A percentile compares a stretch with the other conserved stretches of the same genome.
These are phyloP conservation scores for Xestia sexstrigata DNA, from an alignment of 2,888 invertebrate genomes.

Conservation along the genomic window DNA sequence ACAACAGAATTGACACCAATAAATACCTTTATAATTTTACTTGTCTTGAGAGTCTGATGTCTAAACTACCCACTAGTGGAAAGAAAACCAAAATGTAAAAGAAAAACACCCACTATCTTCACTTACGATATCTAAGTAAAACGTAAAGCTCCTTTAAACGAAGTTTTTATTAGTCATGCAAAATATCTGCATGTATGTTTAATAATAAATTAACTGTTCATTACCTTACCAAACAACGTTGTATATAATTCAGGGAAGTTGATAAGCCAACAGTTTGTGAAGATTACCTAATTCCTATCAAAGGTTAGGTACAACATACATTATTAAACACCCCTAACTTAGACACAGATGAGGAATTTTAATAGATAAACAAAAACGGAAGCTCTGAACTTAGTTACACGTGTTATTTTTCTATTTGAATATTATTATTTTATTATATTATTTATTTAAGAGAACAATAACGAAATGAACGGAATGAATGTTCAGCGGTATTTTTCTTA, in stretches of 20 bases:
- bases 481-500: not conserved
- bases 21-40: not conserved
- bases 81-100: not conserved
- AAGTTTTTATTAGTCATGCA: not conserved
- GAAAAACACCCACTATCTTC: not conserved
- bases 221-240: constrained; percentile 4
- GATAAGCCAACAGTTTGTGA: constrained; percentile 35
- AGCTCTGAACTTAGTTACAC: not conserved
- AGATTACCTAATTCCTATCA: constrained; percentile 44
- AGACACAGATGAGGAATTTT: constrained; percentile 19
- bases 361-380: constrained; percentile 31
- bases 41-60: too few relatives aligned
- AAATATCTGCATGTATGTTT: not conserved
- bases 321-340: constrained; percentile 42
- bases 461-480: not conserved
- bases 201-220: not conserved
- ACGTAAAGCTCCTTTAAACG: not conserved
- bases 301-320: constrained; percentile 35
- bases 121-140: not conserved
- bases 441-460: not conserved
- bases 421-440: not conserved
- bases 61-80: not conserved
- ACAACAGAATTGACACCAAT: too few relatives aligned
- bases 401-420: constrained; percentile 20
- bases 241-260: constrained; percentile 33